A percentile compares a stretch with the other conserved stretches of the same genome.
These are phyloP conservation scores for Boleophthalmus pectinirostris DNA, from an alignment of 2,113 vertebrate genomes.

Conservation along the genomic window DNA sequence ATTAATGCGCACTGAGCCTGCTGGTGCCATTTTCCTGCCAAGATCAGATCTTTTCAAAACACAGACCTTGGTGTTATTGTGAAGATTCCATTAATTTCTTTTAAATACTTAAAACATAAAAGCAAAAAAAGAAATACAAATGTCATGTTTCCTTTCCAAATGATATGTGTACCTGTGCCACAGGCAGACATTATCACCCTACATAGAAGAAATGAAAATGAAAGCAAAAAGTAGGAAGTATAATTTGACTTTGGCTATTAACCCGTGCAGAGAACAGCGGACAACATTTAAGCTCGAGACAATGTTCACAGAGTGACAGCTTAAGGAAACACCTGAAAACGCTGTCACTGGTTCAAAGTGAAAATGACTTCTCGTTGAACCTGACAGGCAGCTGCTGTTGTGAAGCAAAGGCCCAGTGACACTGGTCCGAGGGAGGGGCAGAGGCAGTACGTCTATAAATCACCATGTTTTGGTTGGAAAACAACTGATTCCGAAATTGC, in stretches of 20 bases:
- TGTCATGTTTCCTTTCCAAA: background rate
- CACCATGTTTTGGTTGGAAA: background rate
- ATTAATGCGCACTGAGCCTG: too few relatives aligned
- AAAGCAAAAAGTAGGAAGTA: background rate
- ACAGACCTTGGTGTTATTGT: too few relatives aligned
- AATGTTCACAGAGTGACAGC: background rate
- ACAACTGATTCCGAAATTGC: background rate
- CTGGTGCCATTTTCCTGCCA: too few relatives aligned
- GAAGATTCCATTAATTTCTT: too few relatives aligned
- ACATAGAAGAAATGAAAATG: background rate
- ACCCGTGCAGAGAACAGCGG: background rate
- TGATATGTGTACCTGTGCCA: background rate
- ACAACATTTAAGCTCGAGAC: background rate
- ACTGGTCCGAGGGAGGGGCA: slow-evolving; percentile 24
- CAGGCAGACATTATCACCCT: background rate
- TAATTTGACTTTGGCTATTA: background rate
- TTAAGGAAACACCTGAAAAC: background rate
- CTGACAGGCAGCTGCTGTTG: slow-evolving; percentile 21
- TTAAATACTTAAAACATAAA: background rate
- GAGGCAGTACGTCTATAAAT: background rate
- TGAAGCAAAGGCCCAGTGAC: slow-evolving; percentile 42
- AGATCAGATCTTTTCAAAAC: too few relatives aligned
- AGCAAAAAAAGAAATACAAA: background rate
- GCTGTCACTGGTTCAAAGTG: background rate
- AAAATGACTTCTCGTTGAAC: background rate